Conservation (phyloP, 2,113 vertebrate species). For the Odontophorus gujanensis region DNA sequence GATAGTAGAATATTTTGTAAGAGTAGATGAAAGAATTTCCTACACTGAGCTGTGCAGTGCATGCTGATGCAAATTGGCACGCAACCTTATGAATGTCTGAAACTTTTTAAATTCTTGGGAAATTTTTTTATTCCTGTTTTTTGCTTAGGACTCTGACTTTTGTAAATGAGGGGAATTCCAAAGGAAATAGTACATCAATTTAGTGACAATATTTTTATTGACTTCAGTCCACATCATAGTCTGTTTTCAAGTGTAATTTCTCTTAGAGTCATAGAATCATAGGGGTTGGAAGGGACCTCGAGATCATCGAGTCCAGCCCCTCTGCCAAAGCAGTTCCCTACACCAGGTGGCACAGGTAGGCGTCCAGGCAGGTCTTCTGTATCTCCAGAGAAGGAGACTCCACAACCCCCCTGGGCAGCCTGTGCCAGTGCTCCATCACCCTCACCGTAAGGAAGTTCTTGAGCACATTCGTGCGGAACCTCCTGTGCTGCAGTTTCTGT, state of each 20-base stretch:
- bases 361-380: too few relatives aligned
- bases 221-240: background rate
- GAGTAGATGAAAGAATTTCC: background rate
- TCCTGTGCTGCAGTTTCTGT: too few relatives aligned
- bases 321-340: too few relatives aligned
- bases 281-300: too few relatives aligned
- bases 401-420: too few relatives aligned
- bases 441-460: too few relatives aligned
- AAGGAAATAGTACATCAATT: background rate
- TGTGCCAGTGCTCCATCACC: too few relatives aligned
- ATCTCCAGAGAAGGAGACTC: too few relatives aligned
- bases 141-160: background rate
- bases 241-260: background rate
- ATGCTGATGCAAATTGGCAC: background rate
- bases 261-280: background rate
- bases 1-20: background rate
- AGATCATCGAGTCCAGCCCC: too few relatives aligned
- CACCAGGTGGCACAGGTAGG: too few relatives aligned
- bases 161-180: background rate
- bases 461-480: too few relatives aligned
- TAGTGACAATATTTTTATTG: background rate
- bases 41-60: background rate
- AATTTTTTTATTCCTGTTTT: constrained; percentile 15
- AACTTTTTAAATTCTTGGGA: background rate
- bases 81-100: background rate